Evolutionary conservation across 2,797 vertebrate species (phyloP), one percentile per base, ranked within the genome.

Genomic region (Pseudopleuronectes americanus): DNA sequence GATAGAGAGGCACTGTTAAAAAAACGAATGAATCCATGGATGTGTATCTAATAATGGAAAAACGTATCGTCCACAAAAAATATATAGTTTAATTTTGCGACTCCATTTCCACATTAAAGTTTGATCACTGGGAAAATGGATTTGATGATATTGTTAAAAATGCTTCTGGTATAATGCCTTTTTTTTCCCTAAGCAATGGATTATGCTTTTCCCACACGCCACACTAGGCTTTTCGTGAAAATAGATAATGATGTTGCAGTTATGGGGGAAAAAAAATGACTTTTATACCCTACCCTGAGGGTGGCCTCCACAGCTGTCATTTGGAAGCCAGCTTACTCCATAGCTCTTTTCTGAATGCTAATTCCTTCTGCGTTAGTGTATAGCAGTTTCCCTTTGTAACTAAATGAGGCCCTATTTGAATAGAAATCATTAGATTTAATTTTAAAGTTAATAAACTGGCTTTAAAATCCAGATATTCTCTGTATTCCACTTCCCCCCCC

Each of bases 121-220:
- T 62, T 74, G 53, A 74, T 71, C 17, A 33, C 74, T 80, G 64
- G 59, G 60, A 67, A 57, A 77, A 66, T 16, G 12, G 23, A 54
- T 80, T 69, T 80, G 9, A 67, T 56, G n/a, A 71, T 66, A 19
- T 79, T 72, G 52, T 71, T 63, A 61, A 74, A 59, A 58, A 77
- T n/a, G 47, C 70, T 43, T 60, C 31, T 8, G 55, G 76, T 79
- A 81, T 75, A 68, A 64, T 79, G 63, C 66, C 7, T 8, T 33
- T 43, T 43, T 54, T 78, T 78, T 72, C 68, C 56, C 51, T 5
- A 22, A 6, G 57, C 19, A 77, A 78, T 69, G 48, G 59, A 79
- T 89, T 79, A 72, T 80, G 31, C 17, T 71, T 79, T 53, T 56
- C 72, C 77, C 68, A 79, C 72, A 81, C 81, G 54, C 67, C 74